Evolutionary conservation across 1,140 invertebrate species (phyloP).

Genomic region (Penaeus indicus): DNA sequence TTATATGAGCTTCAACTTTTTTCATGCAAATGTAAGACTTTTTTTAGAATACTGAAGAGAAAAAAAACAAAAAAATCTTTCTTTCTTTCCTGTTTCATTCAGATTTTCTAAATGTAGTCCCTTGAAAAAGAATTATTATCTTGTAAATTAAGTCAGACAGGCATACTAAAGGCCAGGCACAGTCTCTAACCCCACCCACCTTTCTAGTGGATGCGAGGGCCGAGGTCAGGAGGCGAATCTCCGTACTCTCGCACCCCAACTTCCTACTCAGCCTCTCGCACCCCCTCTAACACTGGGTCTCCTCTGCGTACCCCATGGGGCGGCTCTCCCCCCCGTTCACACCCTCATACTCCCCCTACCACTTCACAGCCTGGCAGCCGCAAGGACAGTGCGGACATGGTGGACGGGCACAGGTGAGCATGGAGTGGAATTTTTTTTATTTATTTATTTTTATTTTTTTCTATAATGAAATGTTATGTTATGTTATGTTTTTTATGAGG

Average conservation of each 20-base stretch:
- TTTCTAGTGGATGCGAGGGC: constrained; percentile 64
- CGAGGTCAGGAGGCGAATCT: constrained; percentile 54
- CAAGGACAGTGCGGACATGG: constrained; percentile 48
- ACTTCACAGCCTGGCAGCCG: constrained; percentile 49
- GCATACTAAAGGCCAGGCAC: no score
- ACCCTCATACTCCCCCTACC: constrained; percentile 54
- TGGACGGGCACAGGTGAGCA: constrained; percentile 52
- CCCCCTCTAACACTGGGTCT: constrained; percentile 62
- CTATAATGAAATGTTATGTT: no score
- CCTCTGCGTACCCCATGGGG: constrained; percentile 63
- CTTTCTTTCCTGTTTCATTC: no score
- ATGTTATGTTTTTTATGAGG: no score
- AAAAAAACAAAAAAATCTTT: no score
- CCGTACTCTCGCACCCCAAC: constrained; percentile 53
- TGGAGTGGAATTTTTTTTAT: neutral
- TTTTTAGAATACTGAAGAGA: no score
- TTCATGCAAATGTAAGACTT: no score
- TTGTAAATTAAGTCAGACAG: no score
- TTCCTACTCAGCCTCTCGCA: constrained; percentile 62
- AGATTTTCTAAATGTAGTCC: no score
- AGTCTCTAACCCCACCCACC: neutral
- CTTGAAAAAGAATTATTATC: no score
- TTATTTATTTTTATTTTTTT: neutral
- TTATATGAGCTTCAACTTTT: no score
- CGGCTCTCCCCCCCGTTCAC: constrained; percentile 56